These are phyloP conservation scores for Amazona guildingii DNA, from an alignment of 2,113 vertebrate genomes.

Conservation along the genomic window DNA sequence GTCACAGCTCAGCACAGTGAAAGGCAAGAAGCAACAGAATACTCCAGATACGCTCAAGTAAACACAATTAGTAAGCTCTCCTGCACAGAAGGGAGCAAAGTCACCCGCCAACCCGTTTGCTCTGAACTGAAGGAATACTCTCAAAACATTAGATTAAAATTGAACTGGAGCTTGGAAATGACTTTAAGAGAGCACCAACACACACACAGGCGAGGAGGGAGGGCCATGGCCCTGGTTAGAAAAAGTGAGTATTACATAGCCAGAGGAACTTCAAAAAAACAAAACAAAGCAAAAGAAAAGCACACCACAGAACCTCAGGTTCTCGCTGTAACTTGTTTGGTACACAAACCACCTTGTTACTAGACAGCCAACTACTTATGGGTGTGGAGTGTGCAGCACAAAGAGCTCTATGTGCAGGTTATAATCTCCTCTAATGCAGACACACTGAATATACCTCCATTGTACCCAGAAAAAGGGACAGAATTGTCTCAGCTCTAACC, in stretches of 20 bases:
- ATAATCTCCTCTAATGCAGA: not conserved
- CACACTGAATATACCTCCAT: not conserved
- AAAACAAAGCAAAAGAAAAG: not conserved
- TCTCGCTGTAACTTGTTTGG: not conserved
- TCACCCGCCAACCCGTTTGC: not conserved
- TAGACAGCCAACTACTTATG: not conserved
- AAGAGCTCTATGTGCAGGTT: not conserved
- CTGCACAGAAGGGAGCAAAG: not conserved
- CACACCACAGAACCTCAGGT: not conserved
- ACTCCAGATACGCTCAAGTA: not conserved
- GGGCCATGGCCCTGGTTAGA: not conserved
- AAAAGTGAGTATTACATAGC: not conserved
- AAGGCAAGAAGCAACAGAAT: not conserved
- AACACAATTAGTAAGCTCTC: not conserved
- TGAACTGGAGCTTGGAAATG: not conserved
- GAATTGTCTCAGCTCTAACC: not conserved
- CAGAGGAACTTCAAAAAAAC: conserved; percentile 1
- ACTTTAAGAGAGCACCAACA: not conserved
- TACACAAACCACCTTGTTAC: conserved; percentile 24
- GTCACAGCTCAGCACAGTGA: not conserved
- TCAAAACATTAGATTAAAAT: not conserved
- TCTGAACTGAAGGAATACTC: not conserved
- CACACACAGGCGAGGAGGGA: not conserved
- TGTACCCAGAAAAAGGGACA: not conserved
- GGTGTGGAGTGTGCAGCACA: not conserved